These are phyloP conservation scores for Scotopteryx bipunctaria DNA, from an alignment of 2,888 invertebrate species.

Conservation along the genomic window DNA sequence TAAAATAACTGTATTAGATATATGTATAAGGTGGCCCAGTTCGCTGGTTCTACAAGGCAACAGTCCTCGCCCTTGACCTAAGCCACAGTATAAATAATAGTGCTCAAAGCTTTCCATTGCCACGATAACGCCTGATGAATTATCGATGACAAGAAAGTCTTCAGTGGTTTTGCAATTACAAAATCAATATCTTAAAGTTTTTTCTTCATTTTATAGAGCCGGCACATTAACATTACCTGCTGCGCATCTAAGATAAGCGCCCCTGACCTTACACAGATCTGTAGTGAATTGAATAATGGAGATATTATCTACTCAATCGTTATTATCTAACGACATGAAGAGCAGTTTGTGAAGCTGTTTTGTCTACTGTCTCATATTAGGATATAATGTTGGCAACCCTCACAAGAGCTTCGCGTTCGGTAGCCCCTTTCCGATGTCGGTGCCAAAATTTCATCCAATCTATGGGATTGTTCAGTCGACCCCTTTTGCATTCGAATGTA, in stretches of 20 bases:
- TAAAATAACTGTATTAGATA: constrained; percentile 8
- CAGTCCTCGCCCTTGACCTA: constrained; percentile 20
- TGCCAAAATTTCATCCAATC: constrained; percentile 13
- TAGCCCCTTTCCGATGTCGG: background rate
- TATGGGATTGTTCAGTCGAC: background rate
- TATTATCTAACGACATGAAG: background rate
- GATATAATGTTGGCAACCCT: constrained; percentile 12
- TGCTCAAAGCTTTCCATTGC: constrained; percentile 10
- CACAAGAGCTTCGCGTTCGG: constrained; percentile 4
- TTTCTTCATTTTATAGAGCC: background rate
- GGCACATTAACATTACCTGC: background rate
- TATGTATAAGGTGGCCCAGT: no score
- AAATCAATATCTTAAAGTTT: background rate
- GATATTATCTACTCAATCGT: constrained; percentile 7
- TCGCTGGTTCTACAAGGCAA: constrained; percentile 11
- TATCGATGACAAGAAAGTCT: constrained; percentile 2
- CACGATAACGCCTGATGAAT: constrained; percentile 1
- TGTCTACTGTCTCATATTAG: background rate
- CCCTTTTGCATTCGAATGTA: constrained; percentile 5
- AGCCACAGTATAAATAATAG: no score
- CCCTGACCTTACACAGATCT: constrained; percentile 15
- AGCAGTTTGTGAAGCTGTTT: background rate
- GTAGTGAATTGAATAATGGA: constrained; percentile 6
- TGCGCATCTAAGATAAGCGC: background rate
- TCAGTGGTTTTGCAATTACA: background rate